Evolutionary conservation across 2,888 invertebrate genomes (phyloP).

Genomic region (Pyrocoelia pectoralis): DNA sequence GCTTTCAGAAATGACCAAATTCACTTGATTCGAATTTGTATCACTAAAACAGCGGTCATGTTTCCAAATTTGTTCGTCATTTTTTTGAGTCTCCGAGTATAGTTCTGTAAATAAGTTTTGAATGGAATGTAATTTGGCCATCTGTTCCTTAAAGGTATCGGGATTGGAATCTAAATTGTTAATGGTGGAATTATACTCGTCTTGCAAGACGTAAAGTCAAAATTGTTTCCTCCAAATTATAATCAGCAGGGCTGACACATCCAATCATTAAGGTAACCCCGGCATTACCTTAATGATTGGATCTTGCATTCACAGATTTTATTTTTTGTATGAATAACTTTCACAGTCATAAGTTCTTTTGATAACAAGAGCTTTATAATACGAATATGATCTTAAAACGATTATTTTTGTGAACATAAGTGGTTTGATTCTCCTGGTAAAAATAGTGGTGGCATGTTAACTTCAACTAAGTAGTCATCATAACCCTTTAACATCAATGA

Average conservation of each 20-base stretch:
- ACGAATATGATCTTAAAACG: too few relatives aligned
- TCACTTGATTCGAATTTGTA: constrained; percentile 6
- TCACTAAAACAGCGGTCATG: constrained; percentile 37
- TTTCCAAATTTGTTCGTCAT: constrained; percentile 62
- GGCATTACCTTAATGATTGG: too few relatives aligned
- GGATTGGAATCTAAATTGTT: constrained; percentile 58
- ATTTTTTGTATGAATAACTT: too few relatives aligned
- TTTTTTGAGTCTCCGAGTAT: constrained; percentile 66
- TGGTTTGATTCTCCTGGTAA: too few relatives aligned
- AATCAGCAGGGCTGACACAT: constrained; percentile 92
- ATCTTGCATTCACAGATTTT: too few relatives aligned
- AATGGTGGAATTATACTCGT: constrained; percentile 67
- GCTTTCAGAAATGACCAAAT: constrained; percentile 31
- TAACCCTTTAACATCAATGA: too few relatives aligned
- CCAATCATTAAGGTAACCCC: constrained; percentile 95
- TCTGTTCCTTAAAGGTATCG: constrained; percentile 56
- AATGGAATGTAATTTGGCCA: constrained; percentile 63
- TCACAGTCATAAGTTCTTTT: too few relatives aligned
- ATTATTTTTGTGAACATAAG: too few relatives aligned
- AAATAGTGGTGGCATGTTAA: too few relatives aligned
- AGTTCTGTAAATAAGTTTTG: constrained; percentile 62
- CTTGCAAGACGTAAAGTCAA: constrained; percentile 82
- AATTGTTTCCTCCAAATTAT: constrained; percentile 85
- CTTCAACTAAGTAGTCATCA: too few relatives aligned
- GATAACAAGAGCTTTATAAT: too few relatives aligned